Percentiles rank a stretch among this genome's conserved stretches.
phyloP scores from a whole-genome alignment of 2,797 vertebrate species.

The Diglossa cyanea region DNA sequence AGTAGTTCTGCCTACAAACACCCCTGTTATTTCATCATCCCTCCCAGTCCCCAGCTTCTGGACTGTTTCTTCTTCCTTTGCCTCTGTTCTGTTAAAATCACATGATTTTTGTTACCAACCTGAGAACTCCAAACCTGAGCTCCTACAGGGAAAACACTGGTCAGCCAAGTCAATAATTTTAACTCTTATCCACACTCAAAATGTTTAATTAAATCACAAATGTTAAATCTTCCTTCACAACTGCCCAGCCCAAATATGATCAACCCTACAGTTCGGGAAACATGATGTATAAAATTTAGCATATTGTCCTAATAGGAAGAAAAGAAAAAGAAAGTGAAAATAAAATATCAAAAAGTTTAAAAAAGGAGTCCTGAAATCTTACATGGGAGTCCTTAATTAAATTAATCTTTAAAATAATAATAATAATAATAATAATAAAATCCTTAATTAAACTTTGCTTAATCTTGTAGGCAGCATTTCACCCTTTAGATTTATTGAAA shows the following conservation, averaged over 20 bases:
- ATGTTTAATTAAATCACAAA: not conserved
- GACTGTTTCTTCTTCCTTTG: not conserved
- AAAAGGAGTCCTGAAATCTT: not conserved
- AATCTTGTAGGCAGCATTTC: not conserved
- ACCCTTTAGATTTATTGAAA: not conserved
- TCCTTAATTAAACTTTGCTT: not conserved
- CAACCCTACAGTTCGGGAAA: not conserved
- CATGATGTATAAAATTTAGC: not conserved
- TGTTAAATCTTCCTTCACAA: not conserved
- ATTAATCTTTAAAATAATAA: not conserved
- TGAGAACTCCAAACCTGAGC: not conserved
- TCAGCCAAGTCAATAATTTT: not conserved
- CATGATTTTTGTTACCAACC: not conserved
- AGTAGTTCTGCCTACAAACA: conserved; percentile 1
- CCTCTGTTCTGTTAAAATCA: not conserved
- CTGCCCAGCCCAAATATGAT: not conserved
- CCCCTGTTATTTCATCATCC: not conserved
- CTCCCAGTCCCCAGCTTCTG: not conserved
- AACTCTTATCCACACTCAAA: not conserved
- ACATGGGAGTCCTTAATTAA: not conserved
- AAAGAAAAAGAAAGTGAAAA: not conserved
- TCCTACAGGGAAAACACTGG: not conserved
- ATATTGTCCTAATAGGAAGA: not conserved
- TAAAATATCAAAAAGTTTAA: not conserved
- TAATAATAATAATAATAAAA: not conserved